Evolutionary conservation across 2,113 vertebrate genomes (phyloP).

Genomic region (Hippocampus mohnikei): DNA sequence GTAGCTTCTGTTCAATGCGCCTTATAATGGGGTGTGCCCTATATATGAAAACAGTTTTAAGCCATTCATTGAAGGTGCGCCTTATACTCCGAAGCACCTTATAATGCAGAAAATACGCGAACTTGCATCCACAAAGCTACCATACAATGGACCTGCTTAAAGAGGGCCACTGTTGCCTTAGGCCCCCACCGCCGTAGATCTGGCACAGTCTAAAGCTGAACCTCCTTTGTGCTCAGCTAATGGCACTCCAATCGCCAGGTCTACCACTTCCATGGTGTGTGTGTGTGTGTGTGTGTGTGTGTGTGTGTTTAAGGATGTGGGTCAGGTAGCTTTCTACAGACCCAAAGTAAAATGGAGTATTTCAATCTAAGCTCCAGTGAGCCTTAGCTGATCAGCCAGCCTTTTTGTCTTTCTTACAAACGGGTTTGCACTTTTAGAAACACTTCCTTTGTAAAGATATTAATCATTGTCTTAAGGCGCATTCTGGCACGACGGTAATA

Average conservation of each 20-base stretch:
- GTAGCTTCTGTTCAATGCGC: no score
- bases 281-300: no score
- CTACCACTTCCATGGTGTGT: constrained; percentile 44
- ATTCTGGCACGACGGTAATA: constrained; percentile 43
- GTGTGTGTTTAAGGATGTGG: not conserved
- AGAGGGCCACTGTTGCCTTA: constrained; percentile 64
- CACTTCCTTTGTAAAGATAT: constrained; percentile 46
- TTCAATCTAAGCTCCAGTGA: constrained; percentile 50
- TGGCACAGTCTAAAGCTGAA: constrained; percentile 51
- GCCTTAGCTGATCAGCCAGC: constrained; percentile 48
- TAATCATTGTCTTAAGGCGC: constrained; percentile 38
- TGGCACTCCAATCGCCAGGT: constrained; percentile 53
- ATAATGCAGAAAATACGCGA: no score
- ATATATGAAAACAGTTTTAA: no score
- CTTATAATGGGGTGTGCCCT: no score
- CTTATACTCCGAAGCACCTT: no score
- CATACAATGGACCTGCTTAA: constrained; percentile 61
- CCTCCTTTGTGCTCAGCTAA: constrained; percentile 58
- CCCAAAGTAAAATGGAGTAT: constrained; percentile 26
- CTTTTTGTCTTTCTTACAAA: constrained; percentile 45
- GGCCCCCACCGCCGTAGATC: constrained; percentile 63
- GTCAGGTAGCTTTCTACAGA: constrained; percentile 18
- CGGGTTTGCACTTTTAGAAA: constrained; percentile 46
- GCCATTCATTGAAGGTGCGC: no score
- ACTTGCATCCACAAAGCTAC: constrained; percentile 45